Evolutionary conservation across 2,797 vertebrate genomes (phyloP), one percentile per base, ranked within the genome.

Genomic region (Bradypodion ventrale): DNA sequence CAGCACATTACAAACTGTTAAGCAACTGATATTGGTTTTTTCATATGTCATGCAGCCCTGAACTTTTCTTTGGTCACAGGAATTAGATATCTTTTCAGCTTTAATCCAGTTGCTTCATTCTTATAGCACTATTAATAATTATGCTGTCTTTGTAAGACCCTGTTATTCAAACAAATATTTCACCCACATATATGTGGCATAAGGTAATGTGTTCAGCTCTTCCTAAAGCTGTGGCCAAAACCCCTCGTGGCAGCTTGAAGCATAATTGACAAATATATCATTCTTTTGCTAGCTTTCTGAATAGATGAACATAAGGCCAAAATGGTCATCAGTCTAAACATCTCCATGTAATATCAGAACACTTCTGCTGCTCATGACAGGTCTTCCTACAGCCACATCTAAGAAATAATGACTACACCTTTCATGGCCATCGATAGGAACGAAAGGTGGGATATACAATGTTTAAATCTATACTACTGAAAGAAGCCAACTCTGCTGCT

Each of bases 151-250:
- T 13, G 5, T 63, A 19, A 27, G 37, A 69, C 15, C 21, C 21
- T 59, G 56, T 46, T 42, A 29, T 70, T 72, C 19, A 32, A 27
- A 83, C 29, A 35, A 83, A 78, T 44, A 73, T 44, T 16, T 77
- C 49, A 69, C 6, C 35, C 37, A 56, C 35, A 37, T 59, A 23
- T 40, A 69, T 60, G n/a, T 44, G 10, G 60, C 86, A 76, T 2
- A 0, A 86, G 87, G 88, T 85, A 90, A 89, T 23, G 66, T 86
- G 82, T 85, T 92, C 90, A 92, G 88, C 85, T 32, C 84, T 90
- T 88, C 92, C 90, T 90, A 87, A 88, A 90, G 25, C 29, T 60
- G 37, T 69, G 63, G 12, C n/a, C 35, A 46, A 60, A 83, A 44
- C 5, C 10, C n/a, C 13, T 83, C 46, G 21, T 29, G 40, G 37